These are phyloP conservation scores for Pseudochirops cupreus DNA, from an alignment of 2,797 vertebrate genomes.

Conservation along the genomic window DNA sequence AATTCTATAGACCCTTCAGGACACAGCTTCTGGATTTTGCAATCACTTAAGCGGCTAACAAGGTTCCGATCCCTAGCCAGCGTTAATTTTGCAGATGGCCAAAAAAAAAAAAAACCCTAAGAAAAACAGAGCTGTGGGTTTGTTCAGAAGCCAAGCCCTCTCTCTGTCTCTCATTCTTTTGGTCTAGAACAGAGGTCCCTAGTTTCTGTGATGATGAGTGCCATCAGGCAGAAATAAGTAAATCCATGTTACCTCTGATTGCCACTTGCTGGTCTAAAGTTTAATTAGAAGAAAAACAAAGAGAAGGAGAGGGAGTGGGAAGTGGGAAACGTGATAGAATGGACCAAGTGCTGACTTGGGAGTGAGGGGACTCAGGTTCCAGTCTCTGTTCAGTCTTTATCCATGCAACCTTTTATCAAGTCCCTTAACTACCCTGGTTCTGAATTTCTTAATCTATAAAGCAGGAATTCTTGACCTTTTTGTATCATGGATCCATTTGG, in stretches of 20 bases:
- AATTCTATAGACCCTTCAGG: slow-evolving; percentile 70
- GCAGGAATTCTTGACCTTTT: not conserved
- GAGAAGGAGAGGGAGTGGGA: slow-evolving; percentile 30
- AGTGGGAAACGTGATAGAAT: not conserved
- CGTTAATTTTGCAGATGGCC: slow-evolving; percentile 64
- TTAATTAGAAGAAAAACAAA: slow-evolving; percentile 41
- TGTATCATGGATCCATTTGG: not conserved
- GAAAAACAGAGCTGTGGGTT: slow-evolving; percentile 59
- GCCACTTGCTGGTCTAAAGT: not conserved
- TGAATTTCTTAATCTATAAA: not conserved
- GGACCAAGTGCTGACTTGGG: not conserved
- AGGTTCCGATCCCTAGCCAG: slow-evolving; percentile 44
- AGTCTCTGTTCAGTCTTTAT: not conserved
- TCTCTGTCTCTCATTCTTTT: slow-evolving; percentile 15
- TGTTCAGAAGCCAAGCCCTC: slow-evolving; percentile 60
- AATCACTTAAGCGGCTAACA: slow-evolving; percentile 78
- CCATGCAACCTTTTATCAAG: not conserved
- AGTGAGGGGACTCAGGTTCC: not conserved
- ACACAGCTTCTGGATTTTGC: slow-evolving; percentile 76
- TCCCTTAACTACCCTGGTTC: not conserved
- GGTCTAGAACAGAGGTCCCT: not conserved
- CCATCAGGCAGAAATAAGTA: not conserved
- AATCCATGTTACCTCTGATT: slow-evolving; percentile 37
- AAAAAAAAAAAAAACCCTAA: slow-evolving; percentile 58
- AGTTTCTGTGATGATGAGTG: not conserved